Percentiles rank a stretch among this genome's conserved stretches.
Evolutionary conservation across 2,113 vertebrate genomes (phyloP).

Genomic region (Etheostoma spectabile): DNA sequence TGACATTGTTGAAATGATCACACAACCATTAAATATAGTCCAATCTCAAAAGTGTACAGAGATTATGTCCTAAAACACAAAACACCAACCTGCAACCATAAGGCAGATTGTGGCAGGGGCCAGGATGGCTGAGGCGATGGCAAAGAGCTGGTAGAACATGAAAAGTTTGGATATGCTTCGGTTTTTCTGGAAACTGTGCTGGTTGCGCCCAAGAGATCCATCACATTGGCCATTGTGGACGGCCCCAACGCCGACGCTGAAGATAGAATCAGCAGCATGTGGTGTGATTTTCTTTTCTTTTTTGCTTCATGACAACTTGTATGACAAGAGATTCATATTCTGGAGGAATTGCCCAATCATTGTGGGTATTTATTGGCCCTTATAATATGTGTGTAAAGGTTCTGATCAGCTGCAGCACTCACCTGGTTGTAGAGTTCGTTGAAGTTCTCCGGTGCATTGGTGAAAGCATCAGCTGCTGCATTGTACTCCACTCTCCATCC

Average conservation of each 20-base stretch:
- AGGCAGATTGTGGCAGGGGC: constrained; percentile 81
- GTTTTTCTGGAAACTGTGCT: constrained; percentile 70
- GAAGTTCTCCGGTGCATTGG: constrained; percentile 84
- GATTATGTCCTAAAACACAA: neutral
- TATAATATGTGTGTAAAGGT: neutral
- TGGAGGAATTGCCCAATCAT: neutral
- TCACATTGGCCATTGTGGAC: constrained; percentile 81
- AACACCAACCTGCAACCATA: constrained; percentile 70
- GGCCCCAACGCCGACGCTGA: constrained; percentile 81
- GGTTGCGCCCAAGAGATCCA: constrained; percentile 75
- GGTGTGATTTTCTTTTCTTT: too few species aligned
- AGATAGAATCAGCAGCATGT: neutral
- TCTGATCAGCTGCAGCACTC: neutral
- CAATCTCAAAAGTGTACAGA: neutral
- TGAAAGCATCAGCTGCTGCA: constrained; percentile 83
- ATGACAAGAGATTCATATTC: neutral
- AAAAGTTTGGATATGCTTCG: constrained; percentile 79
- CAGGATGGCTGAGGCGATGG: constrained; percentile 70
- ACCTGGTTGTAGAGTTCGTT: constrained; percentile 84
- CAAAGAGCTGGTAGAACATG: constrained; percentile 83
- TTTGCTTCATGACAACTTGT: neutral
- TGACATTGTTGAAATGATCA: neutral
- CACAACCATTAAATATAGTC: neutral
- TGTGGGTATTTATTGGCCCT: neutral
- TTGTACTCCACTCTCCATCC: constrained; percentile 86